Conservation (phyloP, 2,113 vertebrate species). For the Phrynocephalus versicolor region DNA sequence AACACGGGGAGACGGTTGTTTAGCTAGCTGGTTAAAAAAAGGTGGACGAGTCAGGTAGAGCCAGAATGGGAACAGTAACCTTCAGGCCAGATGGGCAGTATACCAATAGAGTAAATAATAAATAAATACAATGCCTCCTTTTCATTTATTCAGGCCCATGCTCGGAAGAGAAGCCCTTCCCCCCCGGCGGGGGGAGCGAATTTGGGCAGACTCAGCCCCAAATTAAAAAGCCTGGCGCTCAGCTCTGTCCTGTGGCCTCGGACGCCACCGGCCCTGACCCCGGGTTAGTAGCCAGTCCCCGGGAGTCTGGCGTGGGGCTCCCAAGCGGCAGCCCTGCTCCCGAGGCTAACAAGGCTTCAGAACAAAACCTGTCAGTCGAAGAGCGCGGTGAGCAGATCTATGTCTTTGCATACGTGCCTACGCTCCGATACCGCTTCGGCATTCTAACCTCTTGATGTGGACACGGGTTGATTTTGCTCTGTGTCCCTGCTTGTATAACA, state of each 20-base stretch:
- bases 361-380: conserved; percentile 77
- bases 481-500: conserved; percentile 71
- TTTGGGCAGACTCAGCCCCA: conserved; percentile 83
- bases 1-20: background rate
- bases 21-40: too few species aligned
- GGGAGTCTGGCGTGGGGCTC: conserved; percentile 77
- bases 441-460: conserved; percentile 70
- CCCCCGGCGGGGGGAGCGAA: conserved; percentile 84
- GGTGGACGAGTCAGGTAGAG: background rate
- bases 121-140: conserved; percentile 78
- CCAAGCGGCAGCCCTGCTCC: conserved; percentile 77
- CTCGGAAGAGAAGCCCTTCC: conserved; percentile 88
- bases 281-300: conserved; percentile 79
- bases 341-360: conserved; percentile 77
- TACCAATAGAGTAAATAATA: too few species aligned
- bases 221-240: conserved; percentile 80
- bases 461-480: conserved; percentile 71
- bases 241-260: conserved; percentile 75
- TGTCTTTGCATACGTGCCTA: conserved; percentile 49
- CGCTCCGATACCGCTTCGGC: conserved; percentile 65
- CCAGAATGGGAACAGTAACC: conserved; percentile 24
- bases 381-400: conserved; percentile 87
- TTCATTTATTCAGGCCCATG: conserved; percentile 88
- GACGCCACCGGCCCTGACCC: conserved; percentile 78
- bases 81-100: too few species aligned